These are phyloP conservation scores for Automeris io DNA, from an alignment of 2,888 invertebrate species.

Conservation along the genomic window DNA sequence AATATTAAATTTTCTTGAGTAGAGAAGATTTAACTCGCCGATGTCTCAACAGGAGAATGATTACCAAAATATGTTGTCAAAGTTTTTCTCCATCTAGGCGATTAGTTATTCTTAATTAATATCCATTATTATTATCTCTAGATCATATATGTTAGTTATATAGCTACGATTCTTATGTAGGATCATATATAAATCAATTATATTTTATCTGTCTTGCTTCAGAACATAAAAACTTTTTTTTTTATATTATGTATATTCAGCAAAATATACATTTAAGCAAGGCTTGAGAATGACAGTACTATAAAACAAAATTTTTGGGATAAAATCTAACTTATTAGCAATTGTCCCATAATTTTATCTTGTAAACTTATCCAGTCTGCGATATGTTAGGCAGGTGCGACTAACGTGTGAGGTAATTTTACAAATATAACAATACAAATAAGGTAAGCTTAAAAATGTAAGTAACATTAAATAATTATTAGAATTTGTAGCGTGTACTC, in stretches of 20 bases:
- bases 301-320: constrained; percentile 14
- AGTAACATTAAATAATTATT: too few species aligned
- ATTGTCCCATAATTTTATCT: constrained; percentile 16
- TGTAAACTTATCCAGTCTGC: constrained; percentile 27
- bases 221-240: too few species aligned
- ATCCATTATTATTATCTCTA: too few species aligned
- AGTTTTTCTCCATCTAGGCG: background rate
- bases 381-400: constrained; percentile 21
- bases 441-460: too few species aligned
- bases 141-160: too few species aligned
- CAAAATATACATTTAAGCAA: constrained; percentile 24
- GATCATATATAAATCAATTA: too few species aligned
- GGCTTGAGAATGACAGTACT: constrained; percentile 18
- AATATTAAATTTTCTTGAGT: constrained; percentile 32
- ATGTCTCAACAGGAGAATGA: constrained; percentile 7
- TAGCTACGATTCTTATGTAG: background rate
- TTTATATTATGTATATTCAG: constrained; percentile 1
- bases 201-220: too few species aligned
- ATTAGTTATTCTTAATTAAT: constrained; percentile 1
- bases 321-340: constrained; percentile 20
- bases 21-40: constrained; percentile 22
- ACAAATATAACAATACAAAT: too few species aligned
- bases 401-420: too few species aligned
- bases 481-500: too few species aligned
- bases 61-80: constrained; percentile 8